Evolutionary conservation across 2,797 vertebrate species (phyloP).

Genomic region (Hozukius guyotensis): DNA sequence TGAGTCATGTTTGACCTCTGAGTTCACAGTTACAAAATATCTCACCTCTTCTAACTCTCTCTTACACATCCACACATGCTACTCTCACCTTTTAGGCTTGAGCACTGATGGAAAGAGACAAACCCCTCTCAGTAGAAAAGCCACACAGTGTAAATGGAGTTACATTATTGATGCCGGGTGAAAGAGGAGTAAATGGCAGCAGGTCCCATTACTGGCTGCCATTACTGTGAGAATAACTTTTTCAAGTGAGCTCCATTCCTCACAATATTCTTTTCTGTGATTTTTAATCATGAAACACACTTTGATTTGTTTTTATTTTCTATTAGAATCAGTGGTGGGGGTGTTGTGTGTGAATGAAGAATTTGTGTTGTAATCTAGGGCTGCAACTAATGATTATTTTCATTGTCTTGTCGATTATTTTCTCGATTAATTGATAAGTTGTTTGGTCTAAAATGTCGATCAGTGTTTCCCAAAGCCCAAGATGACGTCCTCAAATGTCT

Average conservation of each 20-base stretch:
- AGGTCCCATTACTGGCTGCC: conserved; percentile 46
- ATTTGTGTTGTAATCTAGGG: background rate
- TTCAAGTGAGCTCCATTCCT: conserved; percentile 27
- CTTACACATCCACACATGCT: background rate
- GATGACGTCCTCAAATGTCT: too few species aligned
- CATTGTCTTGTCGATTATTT: too few species aligned
- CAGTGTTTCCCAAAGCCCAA: too few species aligned
- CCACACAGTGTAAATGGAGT: conserved; percentile 63
- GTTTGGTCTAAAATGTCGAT: too few species aligned
- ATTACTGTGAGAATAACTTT: conserved; percentile 39
- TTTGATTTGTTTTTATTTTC: background rate
- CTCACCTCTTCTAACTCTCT: conserved; percentile 34
- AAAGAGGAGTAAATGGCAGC: conserved; percentile 59
- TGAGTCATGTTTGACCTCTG: conserved; percentile 68
- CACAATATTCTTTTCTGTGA: background rate
- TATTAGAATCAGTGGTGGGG: background rate
- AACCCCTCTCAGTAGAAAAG: conserved; percentile 38
- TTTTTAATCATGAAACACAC: background rate
- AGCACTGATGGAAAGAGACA: conserved; percentile 54
- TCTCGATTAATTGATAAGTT: too few species aligned
- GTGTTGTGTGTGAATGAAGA: conserved; percentile 12
- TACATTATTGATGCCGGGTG: conserved; percentile 69
- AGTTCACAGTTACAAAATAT: conserved; percentile 57
- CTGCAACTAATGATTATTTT: too few species aligned
- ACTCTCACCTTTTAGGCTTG: conserved; percentile 39